A percentile compares a stretch with the other conserved stretches of the same genome.
Conservation (phyloP, 2,113 vertebrate species). For the Anthoscopus minutus region DNA sequence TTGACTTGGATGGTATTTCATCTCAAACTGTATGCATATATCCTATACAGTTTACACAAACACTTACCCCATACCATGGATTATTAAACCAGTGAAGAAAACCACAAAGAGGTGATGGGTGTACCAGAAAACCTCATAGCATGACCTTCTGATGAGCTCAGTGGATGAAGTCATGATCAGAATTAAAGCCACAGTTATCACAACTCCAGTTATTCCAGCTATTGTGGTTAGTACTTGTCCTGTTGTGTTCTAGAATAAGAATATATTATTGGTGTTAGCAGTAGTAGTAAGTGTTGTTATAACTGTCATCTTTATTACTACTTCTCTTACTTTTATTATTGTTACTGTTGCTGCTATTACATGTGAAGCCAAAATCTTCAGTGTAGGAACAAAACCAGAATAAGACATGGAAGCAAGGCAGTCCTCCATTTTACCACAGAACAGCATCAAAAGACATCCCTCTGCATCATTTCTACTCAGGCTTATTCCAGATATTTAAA, state of each 20-base stretch:
- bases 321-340: background rate
- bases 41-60: background rate
- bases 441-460: background rate
- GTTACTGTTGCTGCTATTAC: background rate
- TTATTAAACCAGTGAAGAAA: slow-evolving; percentile 73
- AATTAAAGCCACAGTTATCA: slow-evolving; percentile 73
- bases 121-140: slow-evolving; percentile 80
- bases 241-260: slow-evolving; percentile 59
- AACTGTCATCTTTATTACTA: background rate
- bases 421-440: background rate
- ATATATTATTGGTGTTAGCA: background rate
- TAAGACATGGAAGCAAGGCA: background rate
- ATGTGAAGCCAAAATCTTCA: background rate
- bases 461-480: background rate
- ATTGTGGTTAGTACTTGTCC: slow-evolving; percentile 60
- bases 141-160: slow-evolving; percentile 68
- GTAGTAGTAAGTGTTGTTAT: background rate
- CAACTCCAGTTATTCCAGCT: slow-evolving; percentile 73
- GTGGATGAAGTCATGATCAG: slow-evolving; percentile 78
- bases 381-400: background rate
- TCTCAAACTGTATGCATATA: background rate
- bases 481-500: background rate
- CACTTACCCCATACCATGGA: slow-evolving; percentile 79
- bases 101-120: slow-evolving; percentile 73
- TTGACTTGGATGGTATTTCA: background rate